These are phyloP conservation scores for Probosciger aterrimus DNA, from an alignment of 2,113 vertebrate species.

Conservation along the genomic window DNA sequence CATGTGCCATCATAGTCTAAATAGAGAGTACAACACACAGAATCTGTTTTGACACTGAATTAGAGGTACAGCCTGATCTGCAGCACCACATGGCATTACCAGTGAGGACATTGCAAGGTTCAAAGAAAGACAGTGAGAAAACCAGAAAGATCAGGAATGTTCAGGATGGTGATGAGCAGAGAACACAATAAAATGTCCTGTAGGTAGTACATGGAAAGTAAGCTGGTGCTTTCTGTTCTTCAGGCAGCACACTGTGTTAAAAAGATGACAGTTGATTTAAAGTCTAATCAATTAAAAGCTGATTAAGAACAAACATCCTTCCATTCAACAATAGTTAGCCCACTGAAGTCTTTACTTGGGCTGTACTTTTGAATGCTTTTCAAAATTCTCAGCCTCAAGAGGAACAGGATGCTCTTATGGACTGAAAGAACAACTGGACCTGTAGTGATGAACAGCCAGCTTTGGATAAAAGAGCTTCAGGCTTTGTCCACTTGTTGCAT, in stretches of 20 bases:
- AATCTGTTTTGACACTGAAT: background rate
- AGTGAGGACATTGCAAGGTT: background rate
- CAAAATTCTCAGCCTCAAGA: background rate
- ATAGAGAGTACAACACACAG: background rate
- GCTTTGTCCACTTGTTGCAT: background rate
- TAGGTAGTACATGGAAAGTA: background rate
- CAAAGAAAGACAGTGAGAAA: background rate
- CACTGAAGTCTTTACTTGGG: background rate
- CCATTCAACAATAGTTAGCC: background rate
- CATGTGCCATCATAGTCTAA: background rate
- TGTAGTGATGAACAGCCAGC: background rate
- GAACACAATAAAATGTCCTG: background rate
- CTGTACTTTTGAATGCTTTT: background rate
- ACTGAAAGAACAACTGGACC: background rate
- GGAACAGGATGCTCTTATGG: background rate
- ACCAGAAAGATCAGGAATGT: background rate
- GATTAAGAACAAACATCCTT: background rate
- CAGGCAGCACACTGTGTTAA: background rate
- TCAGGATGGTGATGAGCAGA: background rate
- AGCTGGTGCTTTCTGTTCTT: background rate
- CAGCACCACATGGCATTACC: background rate
- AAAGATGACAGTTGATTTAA: background rate
- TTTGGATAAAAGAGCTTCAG: background rate
- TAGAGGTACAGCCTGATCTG: background rate
- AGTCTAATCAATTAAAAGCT: background rate